Evolutionary conservation across 2,113 vertebrate genomes (phyloP).

Genomic region (Pseudopodoces humilis): DNA sequence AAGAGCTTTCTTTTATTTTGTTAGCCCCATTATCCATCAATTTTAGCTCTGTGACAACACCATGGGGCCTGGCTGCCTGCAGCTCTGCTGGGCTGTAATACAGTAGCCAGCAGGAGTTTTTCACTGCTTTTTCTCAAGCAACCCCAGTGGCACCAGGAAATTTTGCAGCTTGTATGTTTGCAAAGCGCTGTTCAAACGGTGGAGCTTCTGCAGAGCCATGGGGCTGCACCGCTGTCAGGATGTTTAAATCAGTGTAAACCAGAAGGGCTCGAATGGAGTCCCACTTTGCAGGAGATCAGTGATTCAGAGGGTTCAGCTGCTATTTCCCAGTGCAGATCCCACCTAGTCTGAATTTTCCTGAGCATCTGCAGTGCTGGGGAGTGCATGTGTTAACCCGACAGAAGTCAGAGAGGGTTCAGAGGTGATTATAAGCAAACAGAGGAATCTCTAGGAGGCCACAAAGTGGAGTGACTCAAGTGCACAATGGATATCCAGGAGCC

Average conservation of each 20-base stretch:
- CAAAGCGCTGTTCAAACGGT: neutral
- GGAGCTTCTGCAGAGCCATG: neutral
- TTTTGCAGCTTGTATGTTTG: neutral
- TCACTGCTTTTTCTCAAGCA: neutral
- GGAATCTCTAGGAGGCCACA: neutral
- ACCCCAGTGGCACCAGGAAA: neutral
- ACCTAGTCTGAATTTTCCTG: neutral
- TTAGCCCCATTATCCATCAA: neutral
- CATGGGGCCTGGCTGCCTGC: neutral
- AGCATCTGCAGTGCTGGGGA: neutral
- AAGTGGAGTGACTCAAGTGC: neutral
- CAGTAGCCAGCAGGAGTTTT: neutral
- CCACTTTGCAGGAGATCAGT: neutral
- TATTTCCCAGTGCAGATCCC: neutral
- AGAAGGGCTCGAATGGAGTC: neutral
- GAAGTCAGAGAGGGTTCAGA: neutral
- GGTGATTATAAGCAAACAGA: neutral
- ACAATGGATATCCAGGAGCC: neutral
- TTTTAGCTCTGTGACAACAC: neutral
- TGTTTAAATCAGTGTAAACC: neutral
- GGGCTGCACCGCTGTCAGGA: neutral
- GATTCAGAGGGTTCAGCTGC: neutral
- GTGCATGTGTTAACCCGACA: neutral
- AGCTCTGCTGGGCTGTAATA: neutral
- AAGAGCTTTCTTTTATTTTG: neutral